Evolutionary conservation across 1,140 invertebrate species (phyloP), one percentile per base, ranked within the genome.

Genomic region (Lutraria rhynchaena): DNA sequence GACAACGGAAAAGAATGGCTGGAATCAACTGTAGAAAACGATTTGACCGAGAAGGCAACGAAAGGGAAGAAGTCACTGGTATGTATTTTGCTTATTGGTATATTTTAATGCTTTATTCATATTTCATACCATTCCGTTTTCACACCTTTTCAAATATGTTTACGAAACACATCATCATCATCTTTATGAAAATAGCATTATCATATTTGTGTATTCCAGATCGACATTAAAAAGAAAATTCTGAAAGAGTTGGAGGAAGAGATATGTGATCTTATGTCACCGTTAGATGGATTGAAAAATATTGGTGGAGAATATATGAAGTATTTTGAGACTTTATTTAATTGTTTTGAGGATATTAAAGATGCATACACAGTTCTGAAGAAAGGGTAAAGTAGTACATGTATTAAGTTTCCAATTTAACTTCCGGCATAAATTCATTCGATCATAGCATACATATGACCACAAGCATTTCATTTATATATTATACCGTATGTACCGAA

Each of bases 11-110:
- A 44, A 24, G 60, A 77, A 0, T 77, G 74, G 74, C 13, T 77
- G 13, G 19, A 37, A 17, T 57, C 61, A 53, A 51, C 19, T 9
- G 49, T 35, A n/a, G 55, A 77, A 19, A 2, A 77, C 31, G 74
- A 77, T 53, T 3, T 46, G 0, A 37, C 44, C 17, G 31, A 49
- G 35, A 46, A 31, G 15, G 27, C 49, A 4, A 63, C 74, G 1
- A 77, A 77, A 17, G 74, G 74, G 17, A 77, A 51, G 22, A 49
- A 22, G n/a, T 31, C 58, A 5, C 1, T 53, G 35, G 74, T 77
- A 63, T 53, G 3, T 11, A n/a, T 55, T 22, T 49, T n/a, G n/a
- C n/a, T 13, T 13, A n/a, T 13, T 49, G 11, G 46, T 49, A n/a
- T 49, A 19, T 55, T 55, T 55, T n/a, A n/a, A 9, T n/a, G 27